A percentile compares a stretch with the other conserved stretches of the same genome.
Conservation (phyloP, 2,888 invertebrate species). For the Rapana venosa region DNA sequence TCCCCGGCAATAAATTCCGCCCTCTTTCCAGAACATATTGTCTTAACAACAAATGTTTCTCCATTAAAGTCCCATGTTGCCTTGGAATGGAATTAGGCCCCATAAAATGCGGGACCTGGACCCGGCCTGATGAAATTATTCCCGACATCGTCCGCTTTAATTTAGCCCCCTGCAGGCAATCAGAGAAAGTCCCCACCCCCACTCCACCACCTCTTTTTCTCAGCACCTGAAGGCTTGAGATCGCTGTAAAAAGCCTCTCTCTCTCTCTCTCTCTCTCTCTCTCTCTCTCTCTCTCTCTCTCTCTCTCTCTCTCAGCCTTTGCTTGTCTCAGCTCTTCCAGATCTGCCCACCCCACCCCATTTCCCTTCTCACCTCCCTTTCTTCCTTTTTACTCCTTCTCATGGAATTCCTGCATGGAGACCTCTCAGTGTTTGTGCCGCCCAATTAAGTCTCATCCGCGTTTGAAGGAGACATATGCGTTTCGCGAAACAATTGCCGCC, state of each 20-base stretch:
- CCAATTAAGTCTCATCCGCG: constrained; percentile 45
- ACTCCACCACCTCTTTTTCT: no score
- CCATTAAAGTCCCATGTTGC: constrained; percentile 51
- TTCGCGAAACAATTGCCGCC: constrained; percentile 40
- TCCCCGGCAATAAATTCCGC: constrained; percentile 39
- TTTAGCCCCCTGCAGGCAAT: constrained; percentile 48
- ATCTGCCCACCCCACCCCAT: background rate
- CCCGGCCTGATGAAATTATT: constrained; percentile 45
- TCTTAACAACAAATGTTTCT: constrained; percentile 51
- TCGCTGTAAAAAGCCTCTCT: background rate
- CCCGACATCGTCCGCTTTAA: constrained; percentile 48
- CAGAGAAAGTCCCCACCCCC: constrained; percentile 24
- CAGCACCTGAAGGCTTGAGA: constrained; percentile 9
- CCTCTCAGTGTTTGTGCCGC: constrained; percentile 36
- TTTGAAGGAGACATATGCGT: constrained; percentile 48
- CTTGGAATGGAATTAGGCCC: constrained; percentile 48
- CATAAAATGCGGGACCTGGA: constrained; percentile 48
- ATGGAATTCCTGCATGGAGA: constrained; percentile 30
- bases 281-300: background rate
- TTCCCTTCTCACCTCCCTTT: background rate
- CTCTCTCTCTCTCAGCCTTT: background rate
- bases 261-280: background rate
- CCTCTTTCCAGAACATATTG: constrained; percentile 48
- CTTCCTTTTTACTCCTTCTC: background rate
- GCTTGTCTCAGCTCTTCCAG: no score